Evolutionary conservation across 1,140 invertebrate species (phyloP).

Genomic region (Lanistes nyassanus): DNA sequence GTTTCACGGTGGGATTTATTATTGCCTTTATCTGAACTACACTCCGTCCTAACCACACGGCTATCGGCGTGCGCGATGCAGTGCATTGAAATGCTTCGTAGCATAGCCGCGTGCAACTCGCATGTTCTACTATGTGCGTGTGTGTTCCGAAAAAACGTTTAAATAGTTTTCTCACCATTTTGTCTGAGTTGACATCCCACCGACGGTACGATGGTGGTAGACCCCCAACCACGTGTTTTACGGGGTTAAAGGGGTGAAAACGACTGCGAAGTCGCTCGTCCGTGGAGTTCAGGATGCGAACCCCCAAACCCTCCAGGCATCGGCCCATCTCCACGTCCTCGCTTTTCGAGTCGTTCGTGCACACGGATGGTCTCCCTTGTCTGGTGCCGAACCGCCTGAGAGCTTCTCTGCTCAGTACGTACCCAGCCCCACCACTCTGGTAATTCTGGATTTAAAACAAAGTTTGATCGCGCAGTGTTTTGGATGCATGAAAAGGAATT

Average conservation of each 20-base stretch:
- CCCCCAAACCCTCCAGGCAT: constrained; percentile 86
- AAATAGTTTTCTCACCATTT: not conserved
- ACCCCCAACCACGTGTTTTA: constrained; percentile 52
- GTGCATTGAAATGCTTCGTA: too few relatives aligned
- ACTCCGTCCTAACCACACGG: too few relatives aligned
- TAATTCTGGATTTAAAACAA: constrained; percentile 38
- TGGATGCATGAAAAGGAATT: constrained; percentile 56
- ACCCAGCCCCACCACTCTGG: constrained; percentile 71
- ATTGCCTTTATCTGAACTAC: too few relatives aligned
- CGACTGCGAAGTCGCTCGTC: constrained; percentile 84
- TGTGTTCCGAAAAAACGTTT: too few relatives aligned
- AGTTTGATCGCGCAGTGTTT: constrained; percentile 60
- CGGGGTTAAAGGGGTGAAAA: constrained; percentile 85
- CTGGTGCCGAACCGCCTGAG: constrained; percentile 37
- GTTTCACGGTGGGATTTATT: too few relatives aligned
- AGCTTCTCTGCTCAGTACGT: constrained; percentile 80
- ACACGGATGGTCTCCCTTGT: constrained; percentile 71
- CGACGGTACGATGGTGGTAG: not conserved
- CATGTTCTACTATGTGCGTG: too few relatives aligned
- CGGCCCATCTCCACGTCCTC: constrained; percentile 95
- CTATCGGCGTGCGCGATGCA: too few relatives aligned
- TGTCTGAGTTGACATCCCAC: constrained; percentile 2
- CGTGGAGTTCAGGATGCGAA: constrained; percentile 85
- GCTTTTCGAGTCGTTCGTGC: constrained; percentile 75
- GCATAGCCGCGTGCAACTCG: too few relatives aligned